These are phyloP conservation scores for Pandemis heparana DNA, from an alignment of 2,888 invertebrate genomes.

Conservation along the genomic window DNA sequence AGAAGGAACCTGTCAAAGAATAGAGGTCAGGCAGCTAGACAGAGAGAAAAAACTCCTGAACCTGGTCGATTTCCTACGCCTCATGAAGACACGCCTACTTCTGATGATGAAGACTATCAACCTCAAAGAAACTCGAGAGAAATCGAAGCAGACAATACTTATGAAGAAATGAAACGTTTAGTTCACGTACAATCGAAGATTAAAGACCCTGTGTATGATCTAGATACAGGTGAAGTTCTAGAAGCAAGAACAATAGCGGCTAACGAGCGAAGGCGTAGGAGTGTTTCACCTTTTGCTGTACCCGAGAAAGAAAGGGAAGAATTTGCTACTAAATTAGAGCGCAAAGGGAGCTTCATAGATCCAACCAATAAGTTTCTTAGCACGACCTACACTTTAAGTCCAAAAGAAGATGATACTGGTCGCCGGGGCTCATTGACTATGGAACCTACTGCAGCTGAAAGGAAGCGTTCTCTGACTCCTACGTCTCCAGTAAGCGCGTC, in stretches of 20 bases:
- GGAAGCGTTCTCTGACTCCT: conserved; percentile 63
- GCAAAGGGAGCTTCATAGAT: conserved; percentile 82
- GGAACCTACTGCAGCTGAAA: conserved; percentile 61
- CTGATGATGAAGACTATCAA: conserved; percentile 78
- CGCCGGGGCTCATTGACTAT: conserved; percentile 70
- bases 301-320: conserved; percentile 74
- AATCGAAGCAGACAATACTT: conserved; percentile 80
- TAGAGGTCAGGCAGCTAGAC: conserved; percentile 77
- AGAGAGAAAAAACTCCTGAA: conserved; percentile 82
- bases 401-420: conserved; percentile 72
- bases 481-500: conserved; percentile 64
- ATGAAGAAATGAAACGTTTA: conserved; percentile 80
- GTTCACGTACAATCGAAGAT: conserved; percentile 71
- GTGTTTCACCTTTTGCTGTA: conserved; percentile 82
- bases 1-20: conserved; percentile 87
- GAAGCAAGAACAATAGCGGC: conserved; percentile 76
- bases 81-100: conserved; percentile 88
- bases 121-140: conserved; percentile 71
- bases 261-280: conserved; percentile 77
- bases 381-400: conserved; percentile 73
- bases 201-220: conserved; percentile 79
- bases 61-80: conserved; percentile 78
- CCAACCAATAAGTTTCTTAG: conserved; percentile 79
- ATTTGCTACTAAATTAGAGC: conserved; percentile 58
- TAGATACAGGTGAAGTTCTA: conserved; percentile 77